phyloP scores from a whole-genome alignment of 2,888 invertebrate genomes.

The Drosophila ustulata region DNA sequence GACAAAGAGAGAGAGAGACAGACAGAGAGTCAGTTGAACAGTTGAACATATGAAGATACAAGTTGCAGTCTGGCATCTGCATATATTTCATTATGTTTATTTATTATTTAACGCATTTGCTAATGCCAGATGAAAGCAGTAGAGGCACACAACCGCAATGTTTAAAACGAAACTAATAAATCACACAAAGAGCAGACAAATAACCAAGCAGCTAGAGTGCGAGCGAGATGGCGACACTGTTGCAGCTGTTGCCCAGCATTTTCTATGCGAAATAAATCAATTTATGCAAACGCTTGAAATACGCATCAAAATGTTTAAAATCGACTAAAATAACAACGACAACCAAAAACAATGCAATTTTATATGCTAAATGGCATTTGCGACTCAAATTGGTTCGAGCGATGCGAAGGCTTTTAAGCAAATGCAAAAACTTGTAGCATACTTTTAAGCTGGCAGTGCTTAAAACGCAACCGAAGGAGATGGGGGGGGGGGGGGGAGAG shows the following conservation, averaged over 20 bases:
- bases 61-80: slow-evolving; percentile 48
- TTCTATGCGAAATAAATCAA: slow-evolving; percentile 61
- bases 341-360: slow-evolving; percentile 20
- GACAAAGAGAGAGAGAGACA: slow-evolving; percentile 6
- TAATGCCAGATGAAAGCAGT: slow-evolving; percentile 42
- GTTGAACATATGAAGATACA: slow-evolving; percentile 56
- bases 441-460: slow-evolving; percentile 71
- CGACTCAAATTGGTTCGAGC: slow-evolving; percentile 61
- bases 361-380: slow-evolving; percentile 37
- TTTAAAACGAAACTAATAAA: slow-evolving; percentile 76
- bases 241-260: slow-evolving; percentile 24
- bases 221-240: background rate
- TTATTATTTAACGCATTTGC: slow-evolving; percentile 75
- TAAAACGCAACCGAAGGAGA: slow-evolving; percentile 30
- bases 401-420: slow-evolving; percentile 67
- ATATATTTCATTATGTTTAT: slow-evolving; percentile 77
- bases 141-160: slow-evolving; percentile 60
- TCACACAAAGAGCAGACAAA: slow-evolving; percentile 70
- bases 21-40: slow-evolving; percentile 22
- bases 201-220: slow-evolving; percentile 28
- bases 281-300: slow-evolving; percentile 70
- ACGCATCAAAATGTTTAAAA: slow-evolving; percentile 48
- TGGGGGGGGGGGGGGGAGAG: background rate
- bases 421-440: slow-evolving; percentile 74
- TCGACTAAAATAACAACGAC: slow-evolving; percentile 10